A percentile compares a stretch with the other conserved stretches of the same genome.
Conservation (phyloP, 2,797 vertebrate species). For the Remorina albescens region DNA sequence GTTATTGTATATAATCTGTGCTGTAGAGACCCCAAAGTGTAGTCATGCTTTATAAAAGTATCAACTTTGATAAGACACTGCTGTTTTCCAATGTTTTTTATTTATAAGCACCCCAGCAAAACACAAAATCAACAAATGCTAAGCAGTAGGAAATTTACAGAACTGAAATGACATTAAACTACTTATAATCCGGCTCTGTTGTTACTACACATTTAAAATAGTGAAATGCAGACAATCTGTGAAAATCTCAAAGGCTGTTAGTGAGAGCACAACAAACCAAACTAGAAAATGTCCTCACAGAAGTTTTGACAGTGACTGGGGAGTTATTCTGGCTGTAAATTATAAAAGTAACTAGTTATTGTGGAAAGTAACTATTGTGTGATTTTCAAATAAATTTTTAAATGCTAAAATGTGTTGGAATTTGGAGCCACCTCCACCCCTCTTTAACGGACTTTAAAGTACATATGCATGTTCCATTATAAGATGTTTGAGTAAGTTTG, state of each 20-base stretch:
- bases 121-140: neutral
- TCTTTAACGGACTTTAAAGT: too few relatives aligned
- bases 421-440: too few relatives aligned
- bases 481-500: too few relatives aligned
- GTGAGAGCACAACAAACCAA: neutral
- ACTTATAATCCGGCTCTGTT: neutral
- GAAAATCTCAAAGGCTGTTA: neutral
- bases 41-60: slow-evolving; percentile 47
- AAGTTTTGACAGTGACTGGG: too few relatives aligned
- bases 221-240: neutral
- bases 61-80: slow-evolving; percentile 42
- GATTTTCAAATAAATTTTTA: too few relatives aligned
- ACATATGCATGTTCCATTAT: too few relatives aligned
- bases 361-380: too few relatives aligned
- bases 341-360: too few relatives aligned
- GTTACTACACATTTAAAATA: neutral
- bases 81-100: slow-evolving; percentile 21
- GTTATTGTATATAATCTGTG: slow-evolving; percentile 37
- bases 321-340: too few relatives aligned
- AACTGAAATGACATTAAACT: neutral
- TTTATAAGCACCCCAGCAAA: neutral
- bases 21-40: slow-evolving; percentile 24
- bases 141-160: neutral
- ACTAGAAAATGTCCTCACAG: too few relatives aligned
- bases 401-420: too few relatives aligned